phyloP scores from a whole-genome alignment of 2,888 invertebrate species.

The Lasioglossum malachurum region DNA sequence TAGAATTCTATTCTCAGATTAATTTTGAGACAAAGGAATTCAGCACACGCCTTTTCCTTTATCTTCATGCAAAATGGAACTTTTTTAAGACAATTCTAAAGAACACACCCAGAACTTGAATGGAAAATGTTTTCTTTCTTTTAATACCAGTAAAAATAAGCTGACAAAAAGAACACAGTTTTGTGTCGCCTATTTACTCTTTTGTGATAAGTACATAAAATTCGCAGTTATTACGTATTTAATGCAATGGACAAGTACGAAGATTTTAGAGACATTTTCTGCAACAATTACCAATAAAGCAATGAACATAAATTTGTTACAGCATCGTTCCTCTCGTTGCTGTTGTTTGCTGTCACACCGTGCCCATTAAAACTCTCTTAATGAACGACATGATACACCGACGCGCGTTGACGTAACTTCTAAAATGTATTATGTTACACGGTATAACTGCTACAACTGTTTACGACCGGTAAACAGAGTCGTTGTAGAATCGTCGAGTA shows the following conservation, averaged over 20 bases:
- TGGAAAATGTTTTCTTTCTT: neutral
- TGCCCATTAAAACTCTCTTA: neutral
- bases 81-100: neutral
- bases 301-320: neutral
- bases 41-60: neutral
- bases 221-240: neutral
- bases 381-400: neutral
- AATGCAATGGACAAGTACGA: neutral
- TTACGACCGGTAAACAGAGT: neutral
- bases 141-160: neutral
- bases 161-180: neutral
- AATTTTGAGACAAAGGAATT: neutral
- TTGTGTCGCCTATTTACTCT: neutral
- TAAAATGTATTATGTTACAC: conserved; percentile 18
- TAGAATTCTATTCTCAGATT: neutral
- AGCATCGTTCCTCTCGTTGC: neutral
- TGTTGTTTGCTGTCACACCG: neutral
- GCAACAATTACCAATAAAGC: neutral
- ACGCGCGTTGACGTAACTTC: conserved; percentile 21
- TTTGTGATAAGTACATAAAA: neutral
- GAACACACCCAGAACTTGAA: neutral
- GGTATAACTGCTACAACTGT: neutral
- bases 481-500: conserved; percentile 8
- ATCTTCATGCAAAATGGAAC: no score
- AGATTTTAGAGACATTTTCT: neutral